Base-by-base conservation (phyloP, 2,113 vertebrate species). In the Epinephelus lanceolatus region DNA sequence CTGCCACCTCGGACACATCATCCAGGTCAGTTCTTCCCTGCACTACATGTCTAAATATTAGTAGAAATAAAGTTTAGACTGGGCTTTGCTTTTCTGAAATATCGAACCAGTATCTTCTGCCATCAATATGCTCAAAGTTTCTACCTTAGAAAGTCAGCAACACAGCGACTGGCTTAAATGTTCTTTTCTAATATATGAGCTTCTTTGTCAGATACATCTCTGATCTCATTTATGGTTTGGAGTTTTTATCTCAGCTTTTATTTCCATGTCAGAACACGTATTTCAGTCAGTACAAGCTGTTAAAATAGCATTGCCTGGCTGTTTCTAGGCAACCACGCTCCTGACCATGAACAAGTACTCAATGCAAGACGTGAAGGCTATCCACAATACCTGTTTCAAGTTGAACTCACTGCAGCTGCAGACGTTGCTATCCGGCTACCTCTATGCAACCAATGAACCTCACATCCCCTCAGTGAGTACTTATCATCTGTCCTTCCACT, bases 301-400 rank as follows among this genome's bases (percentile, higher is more conserved):
- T 86, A 71, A 83, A 91, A 90, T 70, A 72, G 21, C 27, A 27
- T 72, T 82, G 56, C 11, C 47, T 85, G 59, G 13, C 59, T 87
- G 83, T 87, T 93, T 72, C 84, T 68, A 99, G 98, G 97, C 98
- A 85, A 99, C 97, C 42, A 96, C 94, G 13, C 88, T 99, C 74
- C 95, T 99, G 82, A 99, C 97, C 27, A 97, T 98, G 97, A 97
- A 96, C 45, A 97, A 97, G 76, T 97, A 97, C 5, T 96, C 95
- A 0, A 92, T 92, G 65, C 94, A 95, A 25, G 96, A 98, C 53
- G 92, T 95, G 55, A 94, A 96, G 79, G 95, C 92, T 79, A 96
- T 98, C 84, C 97, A 96, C 84, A 97, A 94, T 71, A 96, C 96
- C 88, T 98, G 98, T 87, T 99, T 98, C 93, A 98, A 97, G 90